Evolutionary conservation across 2,888 invertebrate genomes (phyloP).

Genomic region (Hofmannophila pseudospretella): DNA sequence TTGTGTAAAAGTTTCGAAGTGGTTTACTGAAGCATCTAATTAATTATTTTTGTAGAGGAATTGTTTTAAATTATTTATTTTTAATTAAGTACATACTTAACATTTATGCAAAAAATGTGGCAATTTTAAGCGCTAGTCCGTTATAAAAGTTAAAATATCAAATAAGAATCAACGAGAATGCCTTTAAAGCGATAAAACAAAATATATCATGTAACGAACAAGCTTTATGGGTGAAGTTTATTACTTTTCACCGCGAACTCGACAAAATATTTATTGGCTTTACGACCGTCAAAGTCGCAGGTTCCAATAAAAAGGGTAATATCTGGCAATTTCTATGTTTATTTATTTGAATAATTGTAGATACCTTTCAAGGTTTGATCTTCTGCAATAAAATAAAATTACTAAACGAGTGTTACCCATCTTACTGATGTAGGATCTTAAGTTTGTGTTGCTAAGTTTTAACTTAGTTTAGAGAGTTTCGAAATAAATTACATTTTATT

Average conservation of each 20-base stretch:
- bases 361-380: too few relatives aligned
- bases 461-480: neutral
- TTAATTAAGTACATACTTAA: too few relatives aligned
- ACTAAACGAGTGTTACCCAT: too few relatives aligned
- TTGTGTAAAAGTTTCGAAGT: constrained; percentile 3
- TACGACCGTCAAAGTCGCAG: constrained; percentile 14
- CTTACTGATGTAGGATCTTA: too few relatives aligned
- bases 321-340: constrained; percentile 5
- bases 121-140: too few relatives aligned
- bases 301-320: constrained; percentile 25
- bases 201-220: constrained; percentile 29
- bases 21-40: neutral
- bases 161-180: constrained; percentile 15
- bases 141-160: constrained; percentile 8
- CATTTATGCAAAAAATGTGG: too few relatives aligned
- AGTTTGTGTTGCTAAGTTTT: too few relatives aligned
- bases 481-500: neutral
- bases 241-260: constrained; percentile 26
- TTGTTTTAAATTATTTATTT: too few relatives aligned
- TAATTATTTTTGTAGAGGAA: neutral
- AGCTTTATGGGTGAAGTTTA: constrained; percentile 33
- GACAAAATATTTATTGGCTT: constrained; percentile 37
- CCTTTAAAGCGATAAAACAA: constrained; percentile 32
- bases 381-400: too few relatives aligned
- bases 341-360: constrained; percentile 7